A percentile compares a stretch with the other conserved stretches of the same genome.
These are phyloP conservation scores for Cantharis rustica DNA, from an alignment of 2,888 invertebrate genomes.

Conservation along the genomic window DNA sequence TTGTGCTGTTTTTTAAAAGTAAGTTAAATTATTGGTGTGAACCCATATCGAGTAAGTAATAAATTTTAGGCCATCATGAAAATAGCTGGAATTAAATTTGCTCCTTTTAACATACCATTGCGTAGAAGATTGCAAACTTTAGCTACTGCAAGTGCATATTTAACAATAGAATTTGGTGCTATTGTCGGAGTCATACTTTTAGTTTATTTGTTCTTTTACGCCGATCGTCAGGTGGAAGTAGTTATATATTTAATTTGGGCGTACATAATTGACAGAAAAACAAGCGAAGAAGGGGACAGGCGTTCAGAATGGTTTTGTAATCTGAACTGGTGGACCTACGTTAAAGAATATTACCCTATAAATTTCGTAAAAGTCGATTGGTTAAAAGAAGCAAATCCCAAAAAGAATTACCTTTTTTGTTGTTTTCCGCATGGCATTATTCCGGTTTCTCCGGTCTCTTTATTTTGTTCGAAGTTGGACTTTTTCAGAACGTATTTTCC, in stretches of 20 bases:
- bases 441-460: conserved; percentile 76
- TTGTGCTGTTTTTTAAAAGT: not conserved
- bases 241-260: conserved; percentile 70
- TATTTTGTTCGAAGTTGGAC: conserved; percentile 75
- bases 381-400: conserved; percentile 78
- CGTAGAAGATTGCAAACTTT: conserved; percentile 82
- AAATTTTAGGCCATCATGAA: not conserved
- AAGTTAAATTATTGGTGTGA: not conserved
- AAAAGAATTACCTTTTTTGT: conserved; percentile 83
- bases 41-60: not conserved
- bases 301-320: conserved; percentile 60
- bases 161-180: conserved; percentile 67
- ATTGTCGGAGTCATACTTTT: conserved; percentile 59
- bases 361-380: not conserved
- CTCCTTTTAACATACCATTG: conserved; percentile 77
- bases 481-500: conserved; percentile 58
- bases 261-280: conserved; percentile 61
- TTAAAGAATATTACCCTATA: conserved; percentile 84
- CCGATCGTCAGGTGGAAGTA: conserved; percentile 60
- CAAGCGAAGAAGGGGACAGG: conserved; percentile 62
- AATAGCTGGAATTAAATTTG: conserved; percentile 79
- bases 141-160: conserved; percentile 74
- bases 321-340: conserved; percentile 73
- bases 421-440: conserved; percentile 89
- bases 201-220: conserved; percentile 63